Evolutionary conservation across 2,113 vertebrate species (phyloP).

Genomic region (Cardinalis cardinalis): DNA sequence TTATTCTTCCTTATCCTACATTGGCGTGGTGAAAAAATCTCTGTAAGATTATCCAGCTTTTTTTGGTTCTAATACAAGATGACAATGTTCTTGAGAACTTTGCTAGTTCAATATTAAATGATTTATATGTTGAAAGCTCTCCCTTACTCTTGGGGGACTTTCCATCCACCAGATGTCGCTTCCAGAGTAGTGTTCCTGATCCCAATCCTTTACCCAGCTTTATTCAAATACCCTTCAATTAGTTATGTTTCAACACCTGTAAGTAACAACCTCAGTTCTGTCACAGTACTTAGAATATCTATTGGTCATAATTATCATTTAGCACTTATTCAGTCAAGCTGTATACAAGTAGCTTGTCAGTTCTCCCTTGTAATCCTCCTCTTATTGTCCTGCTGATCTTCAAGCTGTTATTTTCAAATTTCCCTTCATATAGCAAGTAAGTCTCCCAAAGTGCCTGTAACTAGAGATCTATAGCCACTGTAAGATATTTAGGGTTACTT

Average conservation of each 20-base stretch:
- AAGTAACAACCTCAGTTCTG: not conserved
- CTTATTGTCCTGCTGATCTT: not conserved
- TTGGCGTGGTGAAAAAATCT: not conserved
- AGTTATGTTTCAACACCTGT: not conserved
- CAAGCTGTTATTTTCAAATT: not conserved
- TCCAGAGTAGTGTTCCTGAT: not conserved
- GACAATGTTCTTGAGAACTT: not conserved
- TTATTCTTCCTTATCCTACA: not conserved
- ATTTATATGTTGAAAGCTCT: not conserved
- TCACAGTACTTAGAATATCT: not conserved
- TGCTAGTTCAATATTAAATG: not conserved
- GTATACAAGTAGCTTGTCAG: not conserved
- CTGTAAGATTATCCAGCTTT: not conserved
- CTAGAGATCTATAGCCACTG: not conserved
- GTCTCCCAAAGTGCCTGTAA: not conserved
- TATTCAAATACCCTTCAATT: not conserved
- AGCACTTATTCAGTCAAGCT: not conserved
- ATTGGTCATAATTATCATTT: not conserved
- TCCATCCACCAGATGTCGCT: not conserved
- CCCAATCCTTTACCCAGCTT: not conserved
- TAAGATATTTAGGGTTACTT: not conserved
- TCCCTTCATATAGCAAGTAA: not conserved
- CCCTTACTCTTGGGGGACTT: not conserved
- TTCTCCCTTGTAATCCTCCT: not conserved
- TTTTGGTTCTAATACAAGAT: not conserved